Evolutionary conservation across 2,797 vertebrate genomes (phyloP).

Genomic region (Phrynocephalus forsythii): DNA sequence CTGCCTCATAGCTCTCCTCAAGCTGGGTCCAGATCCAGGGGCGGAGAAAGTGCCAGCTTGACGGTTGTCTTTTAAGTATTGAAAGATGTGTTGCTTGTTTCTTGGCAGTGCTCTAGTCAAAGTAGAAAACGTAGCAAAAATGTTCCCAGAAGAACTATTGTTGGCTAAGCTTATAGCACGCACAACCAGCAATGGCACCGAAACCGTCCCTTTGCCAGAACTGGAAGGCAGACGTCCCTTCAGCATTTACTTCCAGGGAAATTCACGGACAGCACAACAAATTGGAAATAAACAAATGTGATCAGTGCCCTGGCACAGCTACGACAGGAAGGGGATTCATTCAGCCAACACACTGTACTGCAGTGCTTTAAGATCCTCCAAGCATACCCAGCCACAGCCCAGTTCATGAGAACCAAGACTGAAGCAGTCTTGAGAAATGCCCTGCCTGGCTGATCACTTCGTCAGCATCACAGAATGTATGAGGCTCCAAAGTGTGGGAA

Average conservation of each 20-base stretch:
- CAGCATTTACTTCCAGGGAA: conserved; percentile 19
- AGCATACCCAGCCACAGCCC: not conserved
- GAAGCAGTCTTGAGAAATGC: not conserved
- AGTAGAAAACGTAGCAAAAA: conserved; percentile 43
- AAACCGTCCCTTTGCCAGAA: not conserved
- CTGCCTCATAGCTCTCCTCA: conserved; percentile 65
- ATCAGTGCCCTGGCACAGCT: not conserved
- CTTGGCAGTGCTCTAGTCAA: not conserved
- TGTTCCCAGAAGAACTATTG: conserved; percentile 27
- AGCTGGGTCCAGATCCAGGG: conserved; percentile 6
- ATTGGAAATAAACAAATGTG: conserved; percentile 43
- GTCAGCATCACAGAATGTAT: not conserved
- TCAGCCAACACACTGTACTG: conserved; percentile 27
- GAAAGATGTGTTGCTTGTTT: conserved; percentile 58
- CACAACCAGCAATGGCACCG: conserved; percentile 18
- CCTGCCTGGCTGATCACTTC: not conserved
- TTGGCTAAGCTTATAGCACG: conserved; percentile 9
- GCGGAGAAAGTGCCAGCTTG: conserved; percentile 46
- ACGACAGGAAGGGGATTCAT: conserved; percentile 31
- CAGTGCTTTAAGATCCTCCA: conserved; percentile 6
- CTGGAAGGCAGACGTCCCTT: conserved; percentile 30
- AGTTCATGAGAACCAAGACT: conserved; percentile 9
- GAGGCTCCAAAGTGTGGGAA: not conserved
- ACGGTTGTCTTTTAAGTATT: conserved; percentile 53
- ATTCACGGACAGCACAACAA: conserved; percentile 31